Evolutionary conservation across 2,113 vertebrate species (phyloP).

Genomic region (Eonycteris spelaea): DNA sequence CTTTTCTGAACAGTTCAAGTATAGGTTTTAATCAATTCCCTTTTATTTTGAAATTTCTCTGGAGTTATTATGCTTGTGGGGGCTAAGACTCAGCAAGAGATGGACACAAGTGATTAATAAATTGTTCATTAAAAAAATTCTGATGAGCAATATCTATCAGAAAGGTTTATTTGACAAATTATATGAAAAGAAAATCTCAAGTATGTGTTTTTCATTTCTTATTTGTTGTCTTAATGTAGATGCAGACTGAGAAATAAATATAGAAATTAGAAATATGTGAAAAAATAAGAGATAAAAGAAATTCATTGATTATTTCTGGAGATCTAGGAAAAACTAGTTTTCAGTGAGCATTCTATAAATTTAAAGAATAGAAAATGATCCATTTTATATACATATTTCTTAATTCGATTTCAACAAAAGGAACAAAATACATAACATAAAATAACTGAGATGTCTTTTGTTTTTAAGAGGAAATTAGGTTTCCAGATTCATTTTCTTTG

Average conservation of each 20-base stretch:
- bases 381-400: not conserved
- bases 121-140: not conserved
- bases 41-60: not conserved
- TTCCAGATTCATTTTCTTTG: not conserved
- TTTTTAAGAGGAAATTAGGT: not conserved
- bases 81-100: not conserved
- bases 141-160: not conserved
- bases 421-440: not conserved
- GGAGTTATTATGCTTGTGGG: not conserved
- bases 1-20: constrained; percentile 1
- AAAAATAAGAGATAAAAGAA: not conserved
- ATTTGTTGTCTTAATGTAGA: not conserved
- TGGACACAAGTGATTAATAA: not conserved
- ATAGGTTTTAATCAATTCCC: not conserved
- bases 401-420: not conserved
- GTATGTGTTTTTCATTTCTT: not conserved
- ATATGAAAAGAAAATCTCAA: not conserved
- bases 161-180: not conserved
- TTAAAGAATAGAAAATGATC: not conserved
- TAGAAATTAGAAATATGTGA: not conserved
- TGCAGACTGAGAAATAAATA: not conserved
- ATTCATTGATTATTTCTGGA: not conserved
- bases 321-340: not conserved
- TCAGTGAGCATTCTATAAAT: not conserved
- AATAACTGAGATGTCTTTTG: not conserved